phyloP scores from a whole-genome alignment of 2,797 vertebrate genomes.

The Otus scops region DNA sequence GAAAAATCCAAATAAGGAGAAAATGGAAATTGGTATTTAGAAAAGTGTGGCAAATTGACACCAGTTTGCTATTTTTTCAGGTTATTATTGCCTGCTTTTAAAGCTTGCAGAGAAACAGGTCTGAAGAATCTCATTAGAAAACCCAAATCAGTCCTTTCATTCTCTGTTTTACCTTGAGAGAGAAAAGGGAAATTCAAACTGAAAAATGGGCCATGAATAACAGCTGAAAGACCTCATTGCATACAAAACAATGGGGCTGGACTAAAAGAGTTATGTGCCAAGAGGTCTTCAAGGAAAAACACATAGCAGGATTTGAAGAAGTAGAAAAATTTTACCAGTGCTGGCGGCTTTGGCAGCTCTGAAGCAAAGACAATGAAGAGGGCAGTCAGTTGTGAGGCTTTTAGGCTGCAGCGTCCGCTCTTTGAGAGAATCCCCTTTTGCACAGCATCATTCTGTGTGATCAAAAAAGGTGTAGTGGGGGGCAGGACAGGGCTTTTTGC shows the following conservation, averaged over 20 bases:
- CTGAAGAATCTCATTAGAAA: neutral
- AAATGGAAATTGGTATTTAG: neutral
- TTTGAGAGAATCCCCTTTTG: neutral
- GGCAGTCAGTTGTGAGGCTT: neutral
- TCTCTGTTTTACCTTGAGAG: neutral
- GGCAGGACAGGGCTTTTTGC: neutral
- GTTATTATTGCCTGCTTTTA: neutral
- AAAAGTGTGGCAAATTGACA: neutral
- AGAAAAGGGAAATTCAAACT: neutral
- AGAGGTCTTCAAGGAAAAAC: neutral
- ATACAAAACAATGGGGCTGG: neutral
- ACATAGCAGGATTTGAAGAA: neutral
- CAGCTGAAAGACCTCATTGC: neutral
- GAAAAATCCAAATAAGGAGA: neutral
- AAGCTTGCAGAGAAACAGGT: neutral
- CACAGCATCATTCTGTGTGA: neutral
- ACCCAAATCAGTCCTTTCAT: neutral
- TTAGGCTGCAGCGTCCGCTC: neutral
- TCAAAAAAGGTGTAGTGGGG: neutral
- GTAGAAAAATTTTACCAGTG: neutral
- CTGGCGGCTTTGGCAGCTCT: neutral
- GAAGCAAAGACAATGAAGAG: neutral
- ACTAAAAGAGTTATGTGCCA: neutral
- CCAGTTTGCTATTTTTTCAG: neutral
- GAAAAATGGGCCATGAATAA: neutral